Conservation (phyloP, 2,888 invertebrate genomes). For the Teinopalpus imperialis region DNA sequence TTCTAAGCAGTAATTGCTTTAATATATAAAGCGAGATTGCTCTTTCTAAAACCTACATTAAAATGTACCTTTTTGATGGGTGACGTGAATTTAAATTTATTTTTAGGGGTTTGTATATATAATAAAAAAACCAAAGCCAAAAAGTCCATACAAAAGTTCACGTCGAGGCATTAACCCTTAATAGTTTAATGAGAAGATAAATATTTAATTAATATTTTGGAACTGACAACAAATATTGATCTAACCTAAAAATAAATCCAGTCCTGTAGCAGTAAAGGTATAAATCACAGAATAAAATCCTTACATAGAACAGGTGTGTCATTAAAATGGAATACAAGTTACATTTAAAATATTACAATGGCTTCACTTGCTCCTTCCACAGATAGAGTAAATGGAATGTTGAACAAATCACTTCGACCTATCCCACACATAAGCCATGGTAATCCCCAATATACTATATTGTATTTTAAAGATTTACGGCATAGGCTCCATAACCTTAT, state of each 20-base stretch:
- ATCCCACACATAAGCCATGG: conserved; percentile 23
- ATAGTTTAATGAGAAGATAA: too few species aligned
- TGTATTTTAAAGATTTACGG: conserved; percentile 56
- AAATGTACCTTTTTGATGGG: too few species aligned
- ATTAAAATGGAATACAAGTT: conserved; percentile 16
- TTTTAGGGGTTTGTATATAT: too few species aligned
- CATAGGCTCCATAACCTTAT: conserved; percentile 63
- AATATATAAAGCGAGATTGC: too few species aligned
- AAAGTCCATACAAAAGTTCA: too few species aligned
- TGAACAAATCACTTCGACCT: conserved; percentile 13
- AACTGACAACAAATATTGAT: background rate
- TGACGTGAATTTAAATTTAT: too few species aligned
- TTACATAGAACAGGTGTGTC: conserved; percentile 11
- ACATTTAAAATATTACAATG: conserved; percentile 17
- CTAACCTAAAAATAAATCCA: background rate
- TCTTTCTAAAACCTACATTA: too few species aligned
- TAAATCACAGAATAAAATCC: conserved; percentile 11
- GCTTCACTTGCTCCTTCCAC: conserved; percentile 3
- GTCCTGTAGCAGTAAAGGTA: background rate
- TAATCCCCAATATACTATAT: conserved; percentile 38
- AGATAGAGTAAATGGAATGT: conserved; percentile 20
- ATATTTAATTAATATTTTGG: too few species aligned
- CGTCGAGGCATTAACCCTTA: too few species aligned
- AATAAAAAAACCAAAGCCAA: too few species aligned
- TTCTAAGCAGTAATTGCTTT: too few species aligned